Percentiles rank a stretch among this genome's conserved stretches.
Evolutionary conservation across 2,797 vertebrate species (phyloP).

Genomic region (Craterocephalus amniculus): DNA sequence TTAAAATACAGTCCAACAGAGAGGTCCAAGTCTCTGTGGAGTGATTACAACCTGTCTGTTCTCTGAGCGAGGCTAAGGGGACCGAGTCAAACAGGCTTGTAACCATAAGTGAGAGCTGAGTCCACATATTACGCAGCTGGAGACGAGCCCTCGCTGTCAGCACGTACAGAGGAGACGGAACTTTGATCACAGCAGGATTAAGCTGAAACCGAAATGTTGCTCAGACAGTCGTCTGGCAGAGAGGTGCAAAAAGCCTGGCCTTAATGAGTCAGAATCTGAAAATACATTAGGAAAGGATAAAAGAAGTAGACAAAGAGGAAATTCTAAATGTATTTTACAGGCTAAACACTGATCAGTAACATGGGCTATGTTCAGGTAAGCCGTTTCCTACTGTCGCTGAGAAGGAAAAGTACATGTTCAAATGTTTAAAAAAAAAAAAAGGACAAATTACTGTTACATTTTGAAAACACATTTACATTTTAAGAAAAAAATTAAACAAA

Average conservation of each 20-base stretch:
- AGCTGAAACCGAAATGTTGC: slow-evolving; percentile 27
- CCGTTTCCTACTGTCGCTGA: too few species aligned
- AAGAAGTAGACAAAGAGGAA: slow-evolving; percentile 24
- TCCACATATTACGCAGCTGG: slow-evolving; percentile 32
- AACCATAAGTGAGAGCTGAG: slow-evolving; percentile 4
- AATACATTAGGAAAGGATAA: slow-evolving; percentile 48
- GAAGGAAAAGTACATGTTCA: too few species aligned
- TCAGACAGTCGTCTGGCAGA: slow-evolving; percentile 32
- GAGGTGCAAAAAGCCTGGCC: slow-evolving; percentile 26
- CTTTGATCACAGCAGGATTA: slow-evolving; percentile 57
- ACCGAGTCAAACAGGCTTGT: slow-evolving; percentile 34
- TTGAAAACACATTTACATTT: too few species aligned
- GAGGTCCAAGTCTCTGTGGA: slow-evolving; percentile 36
- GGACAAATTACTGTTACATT: too few species aligned
- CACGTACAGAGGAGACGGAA: slow-evolving; percentile 29
- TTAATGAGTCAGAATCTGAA: slow-evolving; percentile 38
- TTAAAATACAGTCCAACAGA: slow-evolving; percentile 52
- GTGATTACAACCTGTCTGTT: slow-evolving; percentile 47
- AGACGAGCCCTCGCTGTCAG: slow-evolving; percentile 25
- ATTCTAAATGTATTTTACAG: slow-evolving; percentile 81
- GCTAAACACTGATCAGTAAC: neutral
- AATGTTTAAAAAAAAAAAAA: too few species aligned
- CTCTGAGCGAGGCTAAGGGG: slow-evolving; percentile 25
- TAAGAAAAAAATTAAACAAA: too few species aligned
- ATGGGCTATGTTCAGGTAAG: too few species aligned